Base-by-base conservation (phyloP, 2,797 vertebrate genomes). In the Eleutherodactylus coqui region DNA sequence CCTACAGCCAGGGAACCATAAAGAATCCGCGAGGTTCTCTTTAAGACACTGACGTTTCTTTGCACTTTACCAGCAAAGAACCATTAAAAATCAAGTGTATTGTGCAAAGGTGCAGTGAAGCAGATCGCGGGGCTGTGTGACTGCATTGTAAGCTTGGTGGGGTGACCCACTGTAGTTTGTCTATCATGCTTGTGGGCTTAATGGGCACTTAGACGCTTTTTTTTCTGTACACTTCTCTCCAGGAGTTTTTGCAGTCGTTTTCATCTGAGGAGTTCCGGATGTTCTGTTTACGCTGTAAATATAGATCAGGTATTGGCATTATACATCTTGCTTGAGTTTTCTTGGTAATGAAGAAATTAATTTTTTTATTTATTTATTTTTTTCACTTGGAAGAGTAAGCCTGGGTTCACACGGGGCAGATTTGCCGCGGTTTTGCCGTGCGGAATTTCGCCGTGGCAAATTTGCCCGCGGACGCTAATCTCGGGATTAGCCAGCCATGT, bases 211-310 rank as follows among this genome's bases (percentile, higher is more conserved):
- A 24, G n/a, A 24, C 43, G 9, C 43, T 45, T 45, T 13, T 10
- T 13, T 45, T 9, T 2, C 43, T 45, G 43, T 45, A 45, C 43
- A 24, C 69, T 80, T 0, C 29, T 84, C 55, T 86, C 76, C 87
- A 99, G 98, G 97, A 99, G 81, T 98, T 98, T 69, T 93, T 99
- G 82, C 90, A 91, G 89, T 95, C 93, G 0, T 94, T 93, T 88
- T 96, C 97, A 0, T 93, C 97, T 0, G 93, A 96, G 27, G 95
- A 98, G n/a, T 98, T 99, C 90, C 90, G 98, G 86, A 95, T 99
- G 93, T 98, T 99, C 91, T 99, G 98, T 83, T 91, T 98, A 86
- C 90, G 95, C 76, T 92, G 93, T 84, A 96, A 93, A 85, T 99
- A 99, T 93, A 94, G 96, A 94, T 96, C 97, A 94, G 97, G 98